Conservation (phyloP, 1,140 invertebrate species). For the Calliphora vicina region DNA sequence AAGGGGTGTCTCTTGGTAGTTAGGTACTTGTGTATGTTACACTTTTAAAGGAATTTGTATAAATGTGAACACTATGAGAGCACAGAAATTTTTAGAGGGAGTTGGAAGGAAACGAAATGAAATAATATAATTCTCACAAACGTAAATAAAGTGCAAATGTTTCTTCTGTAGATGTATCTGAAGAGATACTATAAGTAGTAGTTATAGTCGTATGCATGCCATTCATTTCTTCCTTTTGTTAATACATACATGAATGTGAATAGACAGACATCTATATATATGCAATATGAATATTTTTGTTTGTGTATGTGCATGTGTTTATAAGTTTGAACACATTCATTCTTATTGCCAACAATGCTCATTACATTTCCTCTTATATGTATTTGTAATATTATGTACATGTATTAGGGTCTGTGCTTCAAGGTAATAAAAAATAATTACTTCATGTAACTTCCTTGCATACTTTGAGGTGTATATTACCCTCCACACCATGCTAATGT, state of each 20-base stretch:
- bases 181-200: not conserved
- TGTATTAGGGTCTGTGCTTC: not conserved
- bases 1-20: not conserved
- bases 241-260: not conserved
- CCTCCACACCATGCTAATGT: not conserved
- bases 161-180: not conserved
- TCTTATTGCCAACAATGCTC: not conserved
- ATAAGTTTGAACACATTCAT: not conserved
- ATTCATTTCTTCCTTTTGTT: not conserved
- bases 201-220: not conserved
- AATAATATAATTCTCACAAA: not conserved
- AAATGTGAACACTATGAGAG: not conserved
- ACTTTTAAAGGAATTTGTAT: not conserved
- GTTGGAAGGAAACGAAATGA: not conserved
- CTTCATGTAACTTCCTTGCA: not conserved
- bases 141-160: conserved; percentile 9
- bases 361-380: conserved; percentile 1
- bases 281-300: not conserved
- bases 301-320: not conserved
- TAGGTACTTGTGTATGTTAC: not conserved
- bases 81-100: not conserved
- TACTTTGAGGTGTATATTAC: not conserved
- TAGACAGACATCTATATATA: too few species aligned
- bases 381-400: not conserved
- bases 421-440: conserved; percentile 10